Evolutionary conservation across 2,797 vertebrate genomes (phyloP), one percentile per base, ranked within the genome.

Genomic region (Pitangus sulphuratus): DNA sequence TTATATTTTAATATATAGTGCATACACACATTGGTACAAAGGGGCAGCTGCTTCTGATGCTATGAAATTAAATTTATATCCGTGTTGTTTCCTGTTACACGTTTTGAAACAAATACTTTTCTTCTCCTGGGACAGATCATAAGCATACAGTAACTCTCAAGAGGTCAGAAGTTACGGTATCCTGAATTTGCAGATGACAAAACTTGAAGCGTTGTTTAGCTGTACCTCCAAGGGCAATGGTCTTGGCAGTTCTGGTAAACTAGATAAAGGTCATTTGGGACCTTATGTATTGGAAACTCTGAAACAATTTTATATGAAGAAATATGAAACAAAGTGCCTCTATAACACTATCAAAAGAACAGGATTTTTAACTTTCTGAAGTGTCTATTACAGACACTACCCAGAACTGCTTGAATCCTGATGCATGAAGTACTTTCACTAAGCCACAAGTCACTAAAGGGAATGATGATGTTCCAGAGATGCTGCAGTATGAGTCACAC

Each of bases 251-350:
- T 90, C 57, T 74, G 62, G 39, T 54, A 50, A 56, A 50, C 22
- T 48, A 82, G 19, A 26, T 69, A 50, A 47, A 68, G 69, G 56
- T 85, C 81, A 80, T 92, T 93, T 69, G 72, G 51, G 58, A 16
- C 77, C 77, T 92, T 82, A 80, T 42, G 31, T 87, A 79, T 84
- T 95, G 81, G 89, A 96, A 89, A 81, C 53, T 82, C 82, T 74
- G 91, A 72, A 82, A 40, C 12, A 40, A 37, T 79, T 60, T 89
- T 96, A 25, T 26, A 1, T 87, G 30, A 96, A 79, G 51, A 50
- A 31, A 80, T 78, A 61, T 28, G 45, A 44, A 76, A 48, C 21
- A 28, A 80, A 61, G 42, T 45, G 5, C 11, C 21, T 65, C 21
- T 71, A 2, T 56, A 77, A 74, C 9, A 10, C n/a, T 54, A 1